Base-by-base conservation (phyloP, 2,113 vertebrate genomes). In the Hirundichthys speculiger region DNA sequence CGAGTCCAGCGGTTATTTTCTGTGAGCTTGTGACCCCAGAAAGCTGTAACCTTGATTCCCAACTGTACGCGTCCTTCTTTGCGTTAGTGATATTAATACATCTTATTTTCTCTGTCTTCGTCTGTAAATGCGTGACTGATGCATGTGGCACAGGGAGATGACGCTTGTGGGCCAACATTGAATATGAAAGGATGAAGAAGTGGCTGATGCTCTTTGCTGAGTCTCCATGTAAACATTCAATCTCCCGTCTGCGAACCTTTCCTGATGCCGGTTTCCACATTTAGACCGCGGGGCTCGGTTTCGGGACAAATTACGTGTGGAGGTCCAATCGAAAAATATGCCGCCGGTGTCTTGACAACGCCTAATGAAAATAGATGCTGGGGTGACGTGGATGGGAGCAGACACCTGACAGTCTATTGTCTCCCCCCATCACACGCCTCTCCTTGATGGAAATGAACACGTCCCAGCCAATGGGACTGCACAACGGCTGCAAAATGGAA, bases 341-440 rank as follows among this genome's bases (percentile, higher is more conserved):
- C 71, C 1, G 30, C 49, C 57, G 24, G 61, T 70, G 76, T 72
- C 77, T 64, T 87, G 90, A 90, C 73, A 78, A 70, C 16, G 20
- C 20, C 34, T 88, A 90, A 93, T 91, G 90, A 87, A 88, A 89
- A 91, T 73, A 79, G 87, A 92, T 87, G 84, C 69, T 57, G 54
- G 59, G 22, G 69, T 60, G 62, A 68, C 54, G 47, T 19, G 65
- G 73, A 82, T 51, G 50, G 64, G 56, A 75, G 63, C 39, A 61
- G 86, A 89, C 86, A 89, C 82, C 83, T 89, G 84, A 82, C 88
- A 87, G 78, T 77, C 75, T 77, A 68, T 84, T 80, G 73, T 88
- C 82, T 83, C 75, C 76, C 79, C 74, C 80, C 77, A 84, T 87
- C 85, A 71, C 54, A 15, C 77, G 68, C 75, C 41, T 65, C 62